phyloP scores from a whole-genome alignment of 2,888 invertebrate genomes.

The Athripsodes cinereus region DNA sequence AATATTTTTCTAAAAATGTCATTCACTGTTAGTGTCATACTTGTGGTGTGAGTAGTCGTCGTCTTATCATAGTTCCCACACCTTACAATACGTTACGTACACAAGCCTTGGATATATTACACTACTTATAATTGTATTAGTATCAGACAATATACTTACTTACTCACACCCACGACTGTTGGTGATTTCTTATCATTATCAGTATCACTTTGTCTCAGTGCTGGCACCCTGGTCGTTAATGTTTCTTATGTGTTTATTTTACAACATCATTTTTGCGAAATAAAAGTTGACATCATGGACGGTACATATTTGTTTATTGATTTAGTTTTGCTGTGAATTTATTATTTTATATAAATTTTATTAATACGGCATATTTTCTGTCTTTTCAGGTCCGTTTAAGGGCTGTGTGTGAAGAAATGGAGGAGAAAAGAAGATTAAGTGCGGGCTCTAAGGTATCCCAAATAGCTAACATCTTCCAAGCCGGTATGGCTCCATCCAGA shows the following conservation, averaged over 20 bases:
- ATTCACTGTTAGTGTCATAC: too few relatives aligned
- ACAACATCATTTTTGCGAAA: too few relatives aligned
- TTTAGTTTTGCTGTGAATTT: not conserved
- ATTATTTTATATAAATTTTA: not conserved
- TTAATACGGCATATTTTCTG: conserved; percentile 28
- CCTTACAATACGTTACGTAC: not conserved
- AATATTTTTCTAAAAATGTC: too few relatives aligned
- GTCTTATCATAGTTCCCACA: not conserved
- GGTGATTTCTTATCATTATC: not conserved
- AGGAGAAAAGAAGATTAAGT: conserved; percentile 60
- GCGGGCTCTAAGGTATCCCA: conserved; percentile 80
- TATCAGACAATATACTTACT: not conserved
- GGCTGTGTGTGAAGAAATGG: conserved; percentile 54
- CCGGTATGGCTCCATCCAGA: conserved; percentile 54
- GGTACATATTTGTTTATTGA: not conserved
- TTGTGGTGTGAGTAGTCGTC: not conserved
- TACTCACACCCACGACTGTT: not conserved
- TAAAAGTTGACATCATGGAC: not conserved
- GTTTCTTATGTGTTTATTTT: too few relatives aligned
- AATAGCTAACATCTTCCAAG: conserved; percentile 85
- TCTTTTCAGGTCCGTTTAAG: conserved; percentile 48
- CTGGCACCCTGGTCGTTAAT: too few relatives aligned
- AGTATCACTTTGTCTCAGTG: not conserved
- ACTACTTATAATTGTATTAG: too few relatives aligned
- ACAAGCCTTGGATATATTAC: not conserved